A percentile compares a stretch with the other conserved stretches of the same genome.
Conservation (phyloP, 2,113 vertebrate genomes). For the Barbus barbus region DNA sequence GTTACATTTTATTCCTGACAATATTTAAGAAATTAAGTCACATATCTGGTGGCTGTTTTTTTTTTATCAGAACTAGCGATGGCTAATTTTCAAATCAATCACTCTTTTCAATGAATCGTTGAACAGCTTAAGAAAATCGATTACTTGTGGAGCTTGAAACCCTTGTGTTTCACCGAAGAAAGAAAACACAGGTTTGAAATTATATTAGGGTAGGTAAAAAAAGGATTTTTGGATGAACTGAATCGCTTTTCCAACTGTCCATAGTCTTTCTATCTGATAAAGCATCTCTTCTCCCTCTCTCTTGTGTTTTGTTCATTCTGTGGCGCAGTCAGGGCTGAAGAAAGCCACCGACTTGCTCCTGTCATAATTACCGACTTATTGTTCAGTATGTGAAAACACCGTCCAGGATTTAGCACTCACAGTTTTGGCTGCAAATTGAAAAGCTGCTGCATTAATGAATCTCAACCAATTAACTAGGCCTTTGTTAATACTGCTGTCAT, state of each 20-base stretch:
- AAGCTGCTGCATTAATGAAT: slow-evolving; percentile 58
- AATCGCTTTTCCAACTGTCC: neutral
- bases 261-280: neutral
- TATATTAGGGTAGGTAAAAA: too few species aligned
- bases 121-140: neutral
- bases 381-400: slow-evolving; percentile 52
- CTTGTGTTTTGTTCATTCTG: slow-evolving; percentile 21
- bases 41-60: neutral
- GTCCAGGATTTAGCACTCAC: slow-evolving; percentile 50
- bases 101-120: neutral
- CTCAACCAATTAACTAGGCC: slow-evolving; percentile 50
- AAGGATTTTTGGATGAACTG: too few species aligned
- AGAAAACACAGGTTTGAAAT: neutral
- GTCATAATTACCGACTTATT: slow-evolving; percentile 52
- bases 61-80: neutral
- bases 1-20: neutral
- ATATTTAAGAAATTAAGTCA: neutral
- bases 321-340: neutral
- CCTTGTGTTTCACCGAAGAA: neutral
- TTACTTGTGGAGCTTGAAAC: neutral
- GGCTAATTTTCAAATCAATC: neutral
- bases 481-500: slow-evolving; percentile 43
- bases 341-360: slow-evolving; percentile 46
- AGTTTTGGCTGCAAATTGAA: slow-evolving; percentile 58
- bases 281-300: neutral